phyloP scores from a whole-genome alignment of 2,888 invertebrate species.

The Cryptophagus acutangulus region DNA sequence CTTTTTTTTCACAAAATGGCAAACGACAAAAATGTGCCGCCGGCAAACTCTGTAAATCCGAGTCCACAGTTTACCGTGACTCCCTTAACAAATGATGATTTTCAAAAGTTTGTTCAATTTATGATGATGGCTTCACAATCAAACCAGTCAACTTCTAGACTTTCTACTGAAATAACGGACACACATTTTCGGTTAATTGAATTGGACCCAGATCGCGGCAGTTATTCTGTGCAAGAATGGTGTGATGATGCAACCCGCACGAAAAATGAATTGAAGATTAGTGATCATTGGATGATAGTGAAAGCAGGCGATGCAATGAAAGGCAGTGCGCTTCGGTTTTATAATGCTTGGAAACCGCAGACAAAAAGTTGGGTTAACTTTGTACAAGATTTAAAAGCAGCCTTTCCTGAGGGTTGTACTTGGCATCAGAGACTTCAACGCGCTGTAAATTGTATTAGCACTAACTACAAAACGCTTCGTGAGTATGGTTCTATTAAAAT shows the following conservation, averaged over 20 bases:
- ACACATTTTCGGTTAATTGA: not conserved
- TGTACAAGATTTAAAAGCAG: not conserved
- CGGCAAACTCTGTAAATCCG: too few species aligned
- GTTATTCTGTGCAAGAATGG: not conserved
- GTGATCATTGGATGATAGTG: slow-evolving; percentile 1
- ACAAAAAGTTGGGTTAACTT: not conserved
- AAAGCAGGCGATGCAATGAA: not conserved
- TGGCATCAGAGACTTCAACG: not conserved
- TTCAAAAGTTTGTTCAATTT: not conserved
- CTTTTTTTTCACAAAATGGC: not conserved
- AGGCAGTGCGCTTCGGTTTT: not conserved
- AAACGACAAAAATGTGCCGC: too few species aligned
- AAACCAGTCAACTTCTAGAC: not conserved
- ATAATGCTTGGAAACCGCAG: not conserved
- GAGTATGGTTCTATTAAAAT: not conserved
- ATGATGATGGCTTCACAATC: not conserved
- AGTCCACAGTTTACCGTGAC: too few species aligned
- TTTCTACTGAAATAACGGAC: not conserved
- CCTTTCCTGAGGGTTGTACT: not conserved
- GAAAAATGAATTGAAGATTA: not conserved
- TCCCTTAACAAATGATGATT: too few species aligned
- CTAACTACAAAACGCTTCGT: not conserved
- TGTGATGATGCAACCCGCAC: not conserved
- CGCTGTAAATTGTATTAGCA: not conserved
- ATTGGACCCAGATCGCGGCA: not conserved